phyloP scores from a whole-genome alignment of 2,888 invertebrate genomes.

The Amblyjoppa fuscipennis region DNA sequence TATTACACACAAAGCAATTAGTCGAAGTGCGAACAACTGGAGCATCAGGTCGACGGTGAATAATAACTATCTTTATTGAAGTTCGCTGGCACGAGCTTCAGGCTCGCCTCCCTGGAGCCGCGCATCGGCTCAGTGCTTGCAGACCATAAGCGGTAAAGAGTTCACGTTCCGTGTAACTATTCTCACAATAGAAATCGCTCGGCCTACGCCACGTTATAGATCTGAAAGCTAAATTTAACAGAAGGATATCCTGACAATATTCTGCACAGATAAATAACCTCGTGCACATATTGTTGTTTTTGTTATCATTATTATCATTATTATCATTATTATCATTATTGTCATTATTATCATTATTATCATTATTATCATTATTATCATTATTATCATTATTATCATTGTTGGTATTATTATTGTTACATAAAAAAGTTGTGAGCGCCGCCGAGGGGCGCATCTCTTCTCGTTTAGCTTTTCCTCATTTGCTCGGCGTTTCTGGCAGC shows the following conservation, averaged over 20 bases:
- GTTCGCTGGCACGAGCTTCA: constrained; percentile 37
- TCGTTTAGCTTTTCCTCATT: constrained; percentile 10
- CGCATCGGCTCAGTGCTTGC: constrained; percentile 36
- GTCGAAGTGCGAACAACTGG: constrained; percentile 46
- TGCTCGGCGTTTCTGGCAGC: constrained; percentile 1
- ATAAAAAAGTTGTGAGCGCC: neutral
- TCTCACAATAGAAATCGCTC: constrained; percentile 34
- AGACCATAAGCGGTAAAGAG: constrained; percentile 28
- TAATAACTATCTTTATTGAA: constrained; percentile 49
- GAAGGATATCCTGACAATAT: neutral
- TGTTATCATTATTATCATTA: neutral
- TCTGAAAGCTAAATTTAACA: constrained; percentile 20
- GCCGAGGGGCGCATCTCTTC: neutral
- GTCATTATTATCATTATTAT: neutral
- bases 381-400: neutral
- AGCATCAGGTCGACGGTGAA: constrained; percentile 44
- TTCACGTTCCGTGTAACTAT: constrained; percentile 18
- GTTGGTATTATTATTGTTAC: neutral
- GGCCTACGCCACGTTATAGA: constrained; percentile 18
- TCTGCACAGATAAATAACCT: neutral
- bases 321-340: neutral
- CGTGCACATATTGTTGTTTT: neutral
- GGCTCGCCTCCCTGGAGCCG: constrained; percentile 20
- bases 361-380: neutral
- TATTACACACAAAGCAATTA: constrained; percentile 34